phyloP scores from a whole-genome alignment of 2,888 invertebrate genomes.

The Drosophila neotestacea region DNA sequence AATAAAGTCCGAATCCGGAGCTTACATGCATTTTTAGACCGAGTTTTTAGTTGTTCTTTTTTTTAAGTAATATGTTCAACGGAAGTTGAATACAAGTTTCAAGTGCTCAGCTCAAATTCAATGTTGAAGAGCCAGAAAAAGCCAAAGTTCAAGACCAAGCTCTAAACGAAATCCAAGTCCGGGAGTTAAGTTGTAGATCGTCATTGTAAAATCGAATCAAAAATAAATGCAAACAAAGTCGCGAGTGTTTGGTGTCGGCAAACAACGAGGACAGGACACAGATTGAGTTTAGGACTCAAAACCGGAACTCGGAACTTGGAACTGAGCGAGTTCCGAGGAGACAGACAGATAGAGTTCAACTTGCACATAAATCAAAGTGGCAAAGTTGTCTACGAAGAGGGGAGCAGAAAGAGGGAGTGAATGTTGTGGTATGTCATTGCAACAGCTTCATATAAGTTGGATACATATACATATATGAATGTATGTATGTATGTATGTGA shows the following conservation, averaged over 20 bases:
- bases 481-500: constrained; percentile 14
- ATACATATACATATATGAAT: constrained; percentile 4
- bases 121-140: neutral
- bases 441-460: constrained; percentile 51
- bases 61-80: no score
- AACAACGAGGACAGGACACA: constrained; percentile 37
- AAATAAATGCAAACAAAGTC: constrained; percentile 67
- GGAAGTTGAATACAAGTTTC: neutral
- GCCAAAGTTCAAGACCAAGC: constrained; percentile 13
- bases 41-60: no score
- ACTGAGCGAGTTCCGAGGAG: constrained; percentile 11
- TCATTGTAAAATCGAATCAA: constrained; percentile 64
- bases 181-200: constrained; percentile 23
- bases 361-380: constrained; percentile 70
- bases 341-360: constrained; percentile 38
- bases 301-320: constrained; percentile 19
- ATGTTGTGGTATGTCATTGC: constrained; percentile 50
- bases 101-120: neutral
- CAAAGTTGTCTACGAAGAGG: neutral
- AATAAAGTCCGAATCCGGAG: no score
- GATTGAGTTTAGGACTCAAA: constrained; percentile 41
- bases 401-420: constrained; percentile 1
- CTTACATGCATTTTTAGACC: no score
- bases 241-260: constrained; percentile 62
- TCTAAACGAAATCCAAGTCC: neutral